These are phyloP conservation scores for Oscheius sp. DNA, from an alignment of 2,888 invertebrate genomes.

Conservation along the genomic window DNA sequence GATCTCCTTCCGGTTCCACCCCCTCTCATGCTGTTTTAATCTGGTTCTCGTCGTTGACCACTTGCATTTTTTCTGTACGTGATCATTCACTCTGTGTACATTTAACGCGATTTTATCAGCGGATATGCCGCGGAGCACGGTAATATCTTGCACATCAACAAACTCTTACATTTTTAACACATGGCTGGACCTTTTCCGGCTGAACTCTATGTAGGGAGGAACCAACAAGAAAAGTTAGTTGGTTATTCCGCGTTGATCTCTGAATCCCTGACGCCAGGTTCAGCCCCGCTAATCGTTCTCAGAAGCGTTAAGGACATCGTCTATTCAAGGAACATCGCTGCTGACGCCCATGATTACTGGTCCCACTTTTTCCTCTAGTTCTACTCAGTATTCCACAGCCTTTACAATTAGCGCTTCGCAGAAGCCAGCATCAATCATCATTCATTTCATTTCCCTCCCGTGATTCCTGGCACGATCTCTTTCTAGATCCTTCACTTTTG, in stretches of 20 bases:
- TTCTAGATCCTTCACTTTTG: no score
- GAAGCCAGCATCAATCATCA: no score
- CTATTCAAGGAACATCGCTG: slow-evolving; percentile 3
- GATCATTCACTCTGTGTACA: no score
- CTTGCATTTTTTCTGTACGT: background rate
- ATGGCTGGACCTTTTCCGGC: background rate
- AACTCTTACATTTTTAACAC: no score
- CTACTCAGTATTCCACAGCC: no score
- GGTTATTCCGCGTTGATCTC: slow-evolving; percentile 17
- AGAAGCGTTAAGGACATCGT: slow-evolving; percentile 11
- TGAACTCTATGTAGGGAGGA: background rate
- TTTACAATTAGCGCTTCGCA: no score
- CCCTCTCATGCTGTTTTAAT: background rate
- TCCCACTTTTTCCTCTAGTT: slow-evolving; percentile 2
- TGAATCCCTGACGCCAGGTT: slow-evolving; percentile 17
- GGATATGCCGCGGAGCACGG: no score
- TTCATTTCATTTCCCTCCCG: no score
- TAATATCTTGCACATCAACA: no score
- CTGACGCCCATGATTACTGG: slow-evolving; percentile 1
- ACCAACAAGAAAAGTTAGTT: slow-evolving; percentile 7
- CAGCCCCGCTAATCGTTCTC: slow-evolving; percentile 16
- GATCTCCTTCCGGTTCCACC: background rate
- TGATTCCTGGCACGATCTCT: no score
- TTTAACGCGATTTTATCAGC: no score
- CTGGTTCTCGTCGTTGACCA: background rate